Evolutionary conservation across 1,140 invertebrate species (phyloP).

Genomic region (Helicoverpa zea): DNA sequence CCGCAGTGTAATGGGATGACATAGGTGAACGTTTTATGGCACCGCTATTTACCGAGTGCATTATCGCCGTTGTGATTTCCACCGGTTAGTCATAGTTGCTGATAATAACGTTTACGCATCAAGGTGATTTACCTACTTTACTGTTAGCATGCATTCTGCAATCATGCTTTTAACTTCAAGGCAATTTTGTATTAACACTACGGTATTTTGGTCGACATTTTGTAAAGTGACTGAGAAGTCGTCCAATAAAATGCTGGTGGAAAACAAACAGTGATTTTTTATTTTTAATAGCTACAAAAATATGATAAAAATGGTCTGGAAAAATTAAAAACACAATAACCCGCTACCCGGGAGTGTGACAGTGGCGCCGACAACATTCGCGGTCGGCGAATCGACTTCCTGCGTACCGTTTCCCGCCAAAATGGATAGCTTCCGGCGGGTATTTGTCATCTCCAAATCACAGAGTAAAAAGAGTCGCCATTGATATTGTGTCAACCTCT

Average conservation of each 20-base stretch:
- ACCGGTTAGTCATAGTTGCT: conserved; percentile 19
- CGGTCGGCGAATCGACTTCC: conserved; percentile 85
- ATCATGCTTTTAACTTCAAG: conserved; percentile 21
- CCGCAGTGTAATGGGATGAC: conserved; percentile 29
- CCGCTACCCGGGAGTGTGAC: conserved; percentile 51
- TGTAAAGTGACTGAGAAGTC: too few species aligned
- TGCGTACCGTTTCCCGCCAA: conserved; percentile 80
- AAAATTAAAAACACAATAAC: conserved; percentile 56
- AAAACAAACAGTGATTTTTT: not conserved
- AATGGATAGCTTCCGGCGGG: conserved; percentile 86
- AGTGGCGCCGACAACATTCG: conserved; percentile 82
- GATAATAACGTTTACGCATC: conserved; percentile 38
- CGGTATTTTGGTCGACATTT: not conserved
- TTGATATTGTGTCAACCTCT: conserved; percentile 17
- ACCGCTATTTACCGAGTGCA: conserved; percentile 27
- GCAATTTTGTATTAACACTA: not conserved
- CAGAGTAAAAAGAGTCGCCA: conserved; percentile 47
- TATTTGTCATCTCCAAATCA: conserved; percentile 85
- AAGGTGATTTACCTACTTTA: conserved; percentile 42
- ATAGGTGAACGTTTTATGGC: conserved; percentile 19
- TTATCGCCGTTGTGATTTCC: conserved; percentile 31
- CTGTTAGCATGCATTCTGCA: conserved; percentile 16
- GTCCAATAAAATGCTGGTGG: too few species aligned
- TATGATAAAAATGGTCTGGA: conserved; percentile 52
- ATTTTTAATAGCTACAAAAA: not conserved